Base-by-base conservation (phyloP, 2,888 invertebrate genomes). In the Agrochola lota region DNA sequence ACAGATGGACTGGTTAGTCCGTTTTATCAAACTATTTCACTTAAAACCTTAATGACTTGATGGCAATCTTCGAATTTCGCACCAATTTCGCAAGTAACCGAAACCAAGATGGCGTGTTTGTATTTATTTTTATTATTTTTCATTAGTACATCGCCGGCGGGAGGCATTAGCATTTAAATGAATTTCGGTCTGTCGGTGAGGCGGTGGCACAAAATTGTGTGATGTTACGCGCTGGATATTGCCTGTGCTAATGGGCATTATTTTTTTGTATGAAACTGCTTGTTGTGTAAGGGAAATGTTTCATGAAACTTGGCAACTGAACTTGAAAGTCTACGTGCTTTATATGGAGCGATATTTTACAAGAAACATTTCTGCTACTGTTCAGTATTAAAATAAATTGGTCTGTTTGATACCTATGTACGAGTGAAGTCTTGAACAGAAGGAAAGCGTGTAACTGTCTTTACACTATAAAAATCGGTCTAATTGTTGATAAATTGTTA, bases 81-180 rank as follows among this genome's bases (percentile, higher is more conserved):
- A 26, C 40, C 55, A 71, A 72, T 70, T 71, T 74, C 2, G 12
- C 23, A 20, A 71, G 55, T 55, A 78, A 64, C 49, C 12, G 72
- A 55, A 74, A 71, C 60, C 60, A 81, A 59, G 63, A 70, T 75
- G 64, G 52, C 71, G 71, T 77, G 71, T 49, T 63, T 67, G 60
- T 77, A 74, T 76, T 76, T 81, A 77, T 76, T 76, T 78, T 79
- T 84, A 78, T 79, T 84, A 78, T 83, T 88, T 87, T 86, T 80
- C 83, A 87, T 85, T 84, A 79, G 69, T 12, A 74, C 67, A 63
- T 63, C 74, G 79, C 84, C 71, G 66, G 30, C 63, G 66, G 76
- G 59, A 35, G n/a, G 46, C 55, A 88, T 89, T 89, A 88, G 78
- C 88, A 89, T 89, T 73, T 89, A 88, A 89, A 89, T 89, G 73